These are phyloP conservation scores for Ctenoplectra terminalis DNA, from an alignment of 1,140 invertebrate species.

Conservation along the genomic window DNA sequence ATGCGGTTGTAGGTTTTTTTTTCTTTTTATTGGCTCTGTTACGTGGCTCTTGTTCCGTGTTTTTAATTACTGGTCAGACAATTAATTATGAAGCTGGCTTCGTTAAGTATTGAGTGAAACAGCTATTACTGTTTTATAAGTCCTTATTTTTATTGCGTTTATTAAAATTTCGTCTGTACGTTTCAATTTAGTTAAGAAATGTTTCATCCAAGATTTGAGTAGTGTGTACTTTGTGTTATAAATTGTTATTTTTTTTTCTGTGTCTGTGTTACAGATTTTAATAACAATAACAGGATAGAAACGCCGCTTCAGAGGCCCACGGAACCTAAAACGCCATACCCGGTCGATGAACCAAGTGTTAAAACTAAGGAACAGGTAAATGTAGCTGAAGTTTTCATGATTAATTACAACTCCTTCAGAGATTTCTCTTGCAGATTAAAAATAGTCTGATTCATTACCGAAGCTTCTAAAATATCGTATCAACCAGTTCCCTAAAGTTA, in stretches of 20 bases:
- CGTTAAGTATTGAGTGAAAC: too few relatives aligned
- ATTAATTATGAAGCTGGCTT: too few relatives aligned
- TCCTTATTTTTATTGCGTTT: too few relatives aligned
- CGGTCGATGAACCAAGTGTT: constrained; percentile 71
- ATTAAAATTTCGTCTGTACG: too few relatives aligned
- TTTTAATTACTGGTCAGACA: too few relatives aligned
- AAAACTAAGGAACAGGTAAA: constrained; percentile 68
- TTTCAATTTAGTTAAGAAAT: too few relatives aligned
- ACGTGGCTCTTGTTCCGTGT: too few relatives aligned
- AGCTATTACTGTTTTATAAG: too few relatives aligned
- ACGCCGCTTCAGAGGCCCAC: constrained; percentile 74
- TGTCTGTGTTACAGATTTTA: constrained; percentile 76
- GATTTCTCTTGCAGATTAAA: neutral
- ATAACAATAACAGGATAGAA: constrained; percentile 77
- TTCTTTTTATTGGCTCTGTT: too few relatives aligned
- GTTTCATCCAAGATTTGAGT: too few relatives aligned
- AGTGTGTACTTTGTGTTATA: too few relatives aligned
- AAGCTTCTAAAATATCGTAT: neutral
- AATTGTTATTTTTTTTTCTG: neutral
- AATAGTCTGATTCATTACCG: neutral
- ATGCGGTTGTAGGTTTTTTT: too few relatives aligned
- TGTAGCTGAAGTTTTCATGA: neutral
- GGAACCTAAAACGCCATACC: constrained; percentile 75
- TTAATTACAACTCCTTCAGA: neutral
- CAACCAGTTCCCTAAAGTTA: neutral